These are phyloP conservation scores for Homalodisca vitripennis DNA, from an alignment of 1,140 invertebrate genomes.

Conservation along the genomic window DNA sequence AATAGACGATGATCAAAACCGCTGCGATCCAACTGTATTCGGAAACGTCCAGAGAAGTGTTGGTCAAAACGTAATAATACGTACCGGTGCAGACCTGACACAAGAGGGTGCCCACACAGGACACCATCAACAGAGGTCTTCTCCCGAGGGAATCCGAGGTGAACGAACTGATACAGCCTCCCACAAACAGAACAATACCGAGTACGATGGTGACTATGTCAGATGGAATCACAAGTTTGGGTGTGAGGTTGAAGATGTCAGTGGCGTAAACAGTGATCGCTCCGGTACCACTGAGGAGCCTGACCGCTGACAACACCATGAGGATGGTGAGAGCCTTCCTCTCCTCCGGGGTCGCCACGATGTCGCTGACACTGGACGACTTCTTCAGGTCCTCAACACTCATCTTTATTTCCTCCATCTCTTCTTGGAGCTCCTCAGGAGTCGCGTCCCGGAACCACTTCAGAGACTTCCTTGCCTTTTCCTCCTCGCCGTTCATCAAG, in stretches of 20 bases:
- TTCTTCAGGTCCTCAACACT: conserved; percentile 36
- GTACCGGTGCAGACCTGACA: conserved; percentile 49
- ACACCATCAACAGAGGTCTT: conserved; percentile 59
- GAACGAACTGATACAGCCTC: conserved; percentile 59
- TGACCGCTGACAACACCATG: conserved; percentile 64
- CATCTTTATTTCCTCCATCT: conserved; percentile 35
- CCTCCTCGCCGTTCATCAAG: conserved; percentile 54
- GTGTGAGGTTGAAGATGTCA: conserved; percentile 59
- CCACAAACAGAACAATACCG: conserved; percentile 63
- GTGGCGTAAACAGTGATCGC: conserved; percentile 72
- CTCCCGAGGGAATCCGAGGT: conserved; percentile 71
- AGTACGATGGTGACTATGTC: conserved; percentile 62
- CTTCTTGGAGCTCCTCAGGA: conserved; percentile 50
- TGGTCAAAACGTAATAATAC: conserved; percentile 61
- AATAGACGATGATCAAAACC: conserved; percentile 64
- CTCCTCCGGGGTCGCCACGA: conserved; percentile 57
- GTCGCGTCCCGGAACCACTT: conserved; percentile 50
- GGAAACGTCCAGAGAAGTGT: conserved; percentile 50
- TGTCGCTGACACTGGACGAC: conserved; percentile 48
- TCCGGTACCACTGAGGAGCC: conserved; percentile 73
- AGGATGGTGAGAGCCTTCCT: conserved; percentile 63
- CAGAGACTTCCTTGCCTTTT: conserved; percentile 51
- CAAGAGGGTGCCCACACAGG: conserved; percentile 39
- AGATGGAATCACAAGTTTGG: conserved; percentile 52
- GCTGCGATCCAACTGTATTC: conserved; percentile 60